These are phyloP conservation scores for Phrixothrix hirtus DNA, from an alignment of 2,888 invertebrate species.

Conservation along the genomic window DNA sequence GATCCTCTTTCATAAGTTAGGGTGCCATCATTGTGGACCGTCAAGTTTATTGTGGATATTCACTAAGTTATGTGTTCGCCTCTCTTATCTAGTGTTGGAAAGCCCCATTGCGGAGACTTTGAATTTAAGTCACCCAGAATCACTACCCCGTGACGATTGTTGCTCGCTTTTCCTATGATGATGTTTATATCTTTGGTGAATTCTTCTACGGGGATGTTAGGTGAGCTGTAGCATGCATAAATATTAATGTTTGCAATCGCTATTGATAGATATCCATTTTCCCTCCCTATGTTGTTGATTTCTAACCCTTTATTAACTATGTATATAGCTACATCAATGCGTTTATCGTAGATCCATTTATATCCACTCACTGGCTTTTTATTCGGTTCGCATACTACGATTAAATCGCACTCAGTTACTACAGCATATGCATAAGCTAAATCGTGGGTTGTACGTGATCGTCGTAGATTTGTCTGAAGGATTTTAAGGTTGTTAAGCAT, in stretches of 20 bases:
- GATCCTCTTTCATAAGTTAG: neutral
- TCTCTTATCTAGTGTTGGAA: neutral
- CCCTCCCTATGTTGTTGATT: neutral
- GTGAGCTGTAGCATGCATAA: neutral
- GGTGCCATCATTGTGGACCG: neutral
- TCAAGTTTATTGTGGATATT: neutral
- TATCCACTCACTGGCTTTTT: neutral
- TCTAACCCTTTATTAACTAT: neutral
- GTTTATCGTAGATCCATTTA: constrained; percentile 5
- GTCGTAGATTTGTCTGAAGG: constrained; percentile 10
- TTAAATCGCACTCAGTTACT: neutral
- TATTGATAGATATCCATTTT: neutral
- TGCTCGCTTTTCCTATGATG: neutral
- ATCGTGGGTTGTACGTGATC: constrained; percentile 5
- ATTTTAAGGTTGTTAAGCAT: too few species aligned
- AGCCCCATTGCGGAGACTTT: neutral
- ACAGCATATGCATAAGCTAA: neutral
- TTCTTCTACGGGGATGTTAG: neutral
- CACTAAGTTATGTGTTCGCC: neutral
- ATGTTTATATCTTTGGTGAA: neutral
- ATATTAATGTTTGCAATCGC: neutral
- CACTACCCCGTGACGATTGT: neutral
- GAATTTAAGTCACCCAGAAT: neutral
- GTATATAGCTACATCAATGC: constrained; percentile 2
- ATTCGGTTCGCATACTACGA: constrained; percentile 11